Evolutionary conservation across 2,888 invertebrate species (phyloP), one percentile per base, ranked within the genome.

Genomic region (Junonia oenone): DNA sequence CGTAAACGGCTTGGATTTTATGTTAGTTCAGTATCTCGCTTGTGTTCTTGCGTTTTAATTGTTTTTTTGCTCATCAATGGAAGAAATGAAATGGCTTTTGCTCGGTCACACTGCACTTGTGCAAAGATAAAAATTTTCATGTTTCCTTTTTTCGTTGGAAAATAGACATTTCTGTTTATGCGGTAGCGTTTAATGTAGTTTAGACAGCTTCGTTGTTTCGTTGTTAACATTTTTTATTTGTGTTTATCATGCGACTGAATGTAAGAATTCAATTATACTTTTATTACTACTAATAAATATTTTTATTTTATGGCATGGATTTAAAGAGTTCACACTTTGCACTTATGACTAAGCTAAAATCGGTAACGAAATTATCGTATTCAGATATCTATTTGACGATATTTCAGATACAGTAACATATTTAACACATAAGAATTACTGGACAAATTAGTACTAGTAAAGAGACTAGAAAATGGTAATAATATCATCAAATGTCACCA

Each of bases 401-500:
- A n/a, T n/a, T n/a, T n/a, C n/a, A n/a, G n/a, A n/a, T n/a, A n/a
- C n/a, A n/a, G n/a, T n/a, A n/a, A n/a, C n/a, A n/a, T n/a, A n/a
- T n/a, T n/a, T n/a, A n/a, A n/a, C n/a, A n/a, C n/a, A 22, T 22
- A 2, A 22, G 22, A 22, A 5, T 22, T 22, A 22, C 22, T 3
- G 5, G 22, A 22, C 22, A 22, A 5, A 22, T 22, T 22, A 3
- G n/a, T 22, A 22, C 22, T 22, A 22, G 22, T 22, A 5, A 22
- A 22, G 13, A 35, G n/a, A n/a, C n/a, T n/a, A n/a, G n/a, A 27
- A 14, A 49, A 35, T 22, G 22, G 22, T 22, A 22, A 22, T n/a
- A 50, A 19, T 51, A 13, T 51, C 51, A 29, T n/a, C 13, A n/a
- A 19, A 11, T 22, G n/a, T n/a, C n/a, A n/a, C n/a, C n/a, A n/a